Percentiles rank a stretch among this genome's conserved stretches.
Evolutionary conservation across 2,797 vertebrate genomes (phyloP).

Genomic region (Gobio occitaniae): DNA sequence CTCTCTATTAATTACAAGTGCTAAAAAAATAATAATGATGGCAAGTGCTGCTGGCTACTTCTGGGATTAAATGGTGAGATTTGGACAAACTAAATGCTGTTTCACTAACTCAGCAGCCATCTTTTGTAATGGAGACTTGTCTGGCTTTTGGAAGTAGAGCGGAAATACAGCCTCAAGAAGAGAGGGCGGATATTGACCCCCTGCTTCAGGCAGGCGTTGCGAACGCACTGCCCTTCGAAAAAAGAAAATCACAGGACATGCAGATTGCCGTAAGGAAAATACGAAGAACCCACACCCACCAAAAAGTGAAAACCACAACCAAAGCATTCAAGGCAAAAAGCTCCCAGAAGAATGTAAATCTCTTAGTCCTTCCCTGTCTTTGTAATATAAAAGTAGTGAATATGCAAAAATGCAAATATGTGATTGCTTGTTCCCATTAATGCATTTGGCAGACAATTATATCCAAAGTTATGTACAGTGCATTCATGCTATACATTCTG

Average conservation of each 20-base stretch:
- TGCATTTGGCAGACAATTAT: conserved; percentile 12
- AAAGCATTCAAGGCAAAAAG: background rate
- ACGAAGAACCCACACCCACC: conserved; percentile 27
- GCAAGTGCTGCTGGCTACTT: background rate
- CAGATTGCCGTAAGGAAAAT: conserved; percentile 33
- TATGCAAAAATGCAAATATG: background rate
- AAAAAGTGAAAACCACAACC: background rate
- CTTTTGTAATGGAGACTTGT: conserved; percentile 12
- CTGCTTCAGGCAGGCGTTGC: conserved; percentile 44
- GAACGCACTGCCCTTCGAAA: background rate
- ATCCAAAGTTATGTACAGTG: background rate
- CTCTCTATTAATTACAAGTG: conserved; percentile 31
- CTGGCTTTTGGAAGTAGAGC: conserved; percentile 12
- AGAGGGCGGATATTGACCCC: background rate
- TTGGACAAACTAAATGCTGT: background rate
- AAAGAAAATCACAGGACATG: conserved; percentile 35
- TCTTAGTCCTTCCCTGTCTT: background rate
- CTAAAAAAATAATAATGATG: background rate
- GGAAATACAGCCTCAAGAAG: conserved; percentile 21
- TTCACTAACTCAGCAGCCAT: conserved; percentile 1
- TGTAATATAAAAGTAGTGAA: conserved; percentile 1
- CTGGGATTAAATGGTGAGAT: background rate
- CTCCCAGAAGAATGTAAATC: background rate
- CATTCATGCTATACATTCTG: background rate
- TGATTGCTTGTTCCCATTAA: conserved; percentile 5